Evolutionary conservation across 2,888 invertebrate genomes (phyloP).

Genomic region (Brenthis daphne): DNA sequence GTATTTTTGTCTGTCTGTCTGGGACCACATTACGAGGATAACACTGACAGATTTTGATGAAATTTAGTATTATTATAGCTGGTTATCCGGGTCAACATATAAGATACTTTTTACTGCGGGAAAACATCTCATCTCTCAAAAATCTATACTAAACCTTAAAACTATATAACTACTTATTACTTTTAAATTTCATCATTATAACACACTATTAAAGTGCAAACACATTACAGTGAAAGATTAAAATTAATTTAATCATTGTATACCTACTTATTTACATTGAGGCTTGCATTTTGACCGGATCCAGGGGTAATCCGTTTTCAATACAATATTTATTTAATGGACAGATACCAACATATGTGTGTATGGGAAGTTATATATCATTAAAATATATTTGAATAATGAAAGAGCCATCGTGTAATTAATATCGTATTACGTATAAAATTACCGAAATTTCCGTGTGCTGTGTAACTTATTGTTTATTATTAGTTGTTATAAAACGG

Average conservation of each 20-base stretch:
- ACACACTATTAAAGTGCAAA: neutral
- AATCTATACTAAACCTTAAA: too few species aligned
- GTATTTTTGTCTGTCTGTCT: too few species aligned
- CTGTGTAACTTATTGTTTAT: slow-evolving; percentile 15
- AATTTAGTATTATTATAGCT: too few species aligned
- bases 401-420: slow-evolving; percentile 32
- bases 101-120: too few species aligned
- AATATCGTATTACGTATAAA: slow-evolving; percentile 32
- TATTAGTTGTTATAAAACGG: slow-evolving; percentile 1
- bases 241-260: slow-evolving; percentile 12
- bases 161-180: too few species aligned
- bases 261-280: neutral
- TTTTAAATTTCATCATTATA: too few species aligned
- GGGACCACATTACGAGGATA: too few species aligned
- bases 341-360: slow-evolving; percentile 14
- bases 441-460: slow-evolving; percentile 19
- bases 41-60: too few species aligned
- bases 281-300: slow-evolving; percentile 19
- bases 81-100: too few species aligned
- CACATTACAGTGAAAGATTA: slow-evolving; percentile 7
- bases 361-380: slow-evolving; percentile 31
- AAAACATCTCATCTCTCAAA: too few species aligned
- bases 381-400: slow-evolving; percentile 35
- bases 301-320: slow-evolving; percentile 28
- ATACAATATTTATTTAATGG: slow-evolving; percentile 35